These are phyloP conservation scores for Taeniopygia guttata DNA, from an alignment of 2,797 vertebrate species.

Conservation along the genomic window DNA sequence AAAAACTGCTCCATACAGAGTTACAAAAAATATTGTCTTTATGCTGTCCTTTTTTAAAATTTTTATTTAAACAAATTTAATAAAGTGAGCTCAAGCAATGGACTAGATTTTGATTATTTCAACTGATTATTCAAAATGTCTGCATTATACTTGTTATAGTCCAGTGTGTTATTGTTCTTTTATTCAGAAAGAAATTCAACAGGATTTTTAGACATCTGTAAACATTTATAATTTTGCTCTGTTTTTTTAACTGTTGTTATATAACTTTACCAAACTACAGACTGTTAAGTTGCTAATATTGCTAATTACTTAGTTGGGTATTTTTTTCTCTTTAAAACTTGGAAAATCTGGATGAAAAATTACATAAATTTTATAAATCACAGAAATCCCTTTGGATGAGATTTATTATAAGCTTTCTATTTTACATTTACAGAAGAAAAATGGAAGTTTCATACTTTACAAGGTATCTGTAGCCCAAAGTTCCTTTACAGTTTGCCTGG, in stretches of 20 bases:
- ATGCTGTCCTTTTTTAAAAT: fast-evolving
- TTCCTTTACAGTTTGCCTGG: neutral
- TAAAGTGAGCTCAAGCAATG: slow-evolving; percentile 8
- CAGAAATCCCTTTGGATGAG: neutral
- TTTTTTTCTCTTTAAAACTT: neutral
- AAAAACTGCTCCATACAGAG: neutral
- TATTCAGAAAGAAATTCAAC: neutral
- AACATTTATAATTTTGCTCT: neutral
- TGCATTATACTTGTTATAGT: neutral
- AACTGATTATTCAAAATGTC: neutral
- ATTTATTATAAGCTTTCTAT: neutral
- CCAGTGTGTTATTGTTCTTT: neutral
- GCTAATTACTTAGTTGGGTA: neutral
- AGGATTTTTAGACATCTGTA: neutral
- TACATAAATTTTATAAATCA: neutral
- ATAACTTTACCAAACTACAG: neutral
- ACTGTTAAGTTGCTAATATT: neutral
- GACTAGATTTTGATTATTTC: neutral
- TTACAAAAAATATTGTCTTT: neutral
- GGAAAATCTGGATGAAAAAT: neutral
- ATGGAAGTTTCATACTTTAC: neutral
- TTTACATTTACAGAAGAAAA: neutral
- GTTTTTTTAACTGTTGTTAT: neutral
- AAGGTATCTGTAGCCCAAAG: neutral
- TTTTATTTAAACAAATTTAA: neutral